A percentile compares a stretch with the other conserved stretches of the same genome.
These are phyloP conservation scores for Eulemur rufifrons DNA, from an alignment of 2,113 vertebrate species.

Conservation along the genomic window DNA sequence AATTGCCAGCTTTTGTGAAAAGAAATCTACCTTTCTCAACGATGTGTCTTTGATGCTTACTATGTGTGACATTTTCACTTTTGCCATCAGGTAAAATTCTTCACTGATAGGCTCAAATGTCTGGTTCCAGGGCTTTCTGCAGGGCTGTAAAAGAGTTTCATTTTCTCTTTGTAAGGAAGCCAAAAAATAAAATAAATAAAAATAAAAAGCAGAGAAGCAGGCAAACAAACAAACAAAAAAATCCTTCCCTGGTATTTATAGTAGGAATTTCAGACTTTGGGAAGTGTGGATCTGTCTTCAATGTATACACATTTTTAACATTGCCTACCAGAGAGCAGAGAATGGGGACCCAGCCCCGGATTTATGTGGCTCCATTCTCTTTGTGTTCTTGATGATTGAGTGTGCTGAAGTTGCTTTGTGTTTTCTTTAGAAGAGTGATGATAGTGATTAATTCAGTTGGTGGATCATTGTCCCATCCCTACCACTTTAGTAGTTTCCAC, in stretches of 20 bases:
- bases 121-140: background rate
- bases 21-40: background rate
- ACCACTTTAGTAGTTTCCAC: conserved; percentile 60
- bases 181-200: background rate
- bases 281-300: background rate
- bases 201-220: background rate
- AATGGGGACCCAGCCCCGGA: background rate
- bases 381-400: conserved; percentile 50
- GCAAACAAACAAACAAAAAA: background rate
- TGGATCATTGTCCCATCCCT: conserved; percentile 67
- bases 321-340: background rate
- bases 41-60: background rate
- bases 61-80: conserved; percentile 5
- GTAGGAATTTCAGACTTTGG: conserved; percentile 2
- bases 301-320: background rate
- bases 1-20: conserved; percentile 2
- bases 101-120: background rate
- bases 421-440: conserved; percentile 76
- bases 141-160: background rate
- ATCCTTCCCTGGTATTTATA: background rate
- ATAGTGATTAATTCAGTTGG: conserved; percentile 76
- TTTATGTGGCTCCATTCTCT: conserved; percentile 37
- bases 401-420: conserved; percentile 73
- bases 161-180: background rate
- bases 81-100: background rate